Evolutionary conservation across 2,797 vertebrate genomes (phyloP), one percentile per base, ranked within the genome.

Genomic region (Sebastes variabilis): DNA sequence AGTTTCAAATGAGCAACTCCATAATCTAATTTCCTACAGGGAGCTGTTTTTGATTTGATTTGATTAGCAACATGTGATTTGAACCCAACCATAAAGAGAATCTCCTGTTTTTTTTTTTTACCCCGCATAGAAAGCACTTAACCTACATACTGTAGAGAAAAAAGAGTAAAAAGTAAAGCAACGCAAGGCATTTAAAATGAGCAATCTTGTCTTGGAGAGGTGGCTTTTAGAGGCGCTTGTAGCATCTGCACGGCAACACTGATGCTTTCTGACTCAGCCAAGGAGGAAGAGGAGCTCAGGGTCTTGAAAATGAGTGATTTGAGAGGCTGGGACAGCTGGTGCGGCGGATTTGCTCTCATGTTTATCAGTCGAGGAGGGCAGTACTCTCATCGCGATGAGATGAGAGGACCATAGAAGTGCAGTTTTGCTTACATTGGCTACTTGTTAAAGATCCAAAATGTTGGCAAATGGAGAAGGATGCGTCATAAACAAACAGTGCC

Each of bases 261-360:
- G 89, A 88, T 86, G 82, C 75, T 87, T 75, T 86, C 80, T 86
- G 83, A 87, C 82, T 84, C 66, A 76, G 81, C 86, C 83, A 79
- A 89, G 81, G 60, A 92, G 77, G 72, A 81, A 49, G 32, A 76
- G 76, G 64, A 84, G 82, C 83, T 87, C 73, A 77, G 79, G 76
- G 72, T 88, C 80, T 82, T 82, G 86, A 90, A 80, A 85, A 79
- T 70, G 78, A 93, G 79, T 81, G 79, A 90, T 91, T 89, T 89
- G 61, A 89, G 74, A 79, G 78, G 77, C 75, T 85, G 75, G 74
- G 90, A 87, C 91, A 94, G 89, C 91, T 94, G 90, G 73, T 87
- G 68, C 69, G 59, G 79, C 8, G 80, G 87, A 93, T 91, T 92
- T 91, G 75, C 76, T 80, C 76, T 72, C 22, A 71, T 89, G 85